phyloP scores from a whole-genome alignment of 2,888 invertebrate genomes.

The Geotrupes spiniger region DNA sequence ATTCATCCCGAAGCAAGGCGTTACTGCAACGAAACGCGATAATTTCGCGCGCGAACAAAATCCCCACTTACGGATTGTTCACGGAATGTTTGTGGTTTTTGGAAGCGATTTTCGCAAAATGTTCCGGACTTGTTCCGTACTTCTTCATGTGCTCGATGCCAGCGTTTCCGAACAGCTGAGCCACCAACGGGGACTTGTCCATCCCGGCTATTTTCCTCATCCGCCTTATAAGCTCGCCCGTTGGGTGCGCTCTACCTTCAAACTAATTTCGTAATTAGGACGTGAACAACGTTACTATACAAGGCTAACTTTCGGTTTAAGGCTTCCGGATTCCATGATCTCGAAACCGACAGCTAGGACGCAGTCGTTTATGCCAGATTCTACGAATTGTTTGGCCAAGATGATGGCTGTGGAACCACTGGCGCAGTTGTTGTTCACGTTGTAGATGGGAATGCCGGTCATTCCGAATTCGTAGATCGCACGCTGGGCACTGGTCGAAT shows the following conservation, averaged over 20 bases:
- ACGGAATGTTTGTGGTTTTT: conserved; percentile 97
- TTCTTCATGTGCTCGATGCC: conserved; percentile 94
- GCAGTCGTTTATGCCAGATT: conserved; percentile 84
- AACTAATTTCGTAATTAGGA: conserved; percentile 52
- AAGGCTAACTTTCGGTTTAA: too few species aligned
- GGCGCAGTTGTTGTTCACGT: conserved; percentile 98
- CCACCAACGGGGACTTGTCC: conserved; percentile 79
- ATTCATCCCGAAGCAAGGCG: conserved; percentile 91
- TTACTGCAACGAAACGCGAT: conserved; percentile 54
- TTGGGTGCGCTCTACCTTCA: conserved; percentile 80
- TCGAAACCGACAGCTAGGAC: conserved; percentile 95
- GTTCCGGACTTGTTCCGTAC: conserved; percentile 88
- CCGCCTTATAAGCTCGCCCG: conserved; percentile 81
- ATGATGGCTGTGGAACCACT: conserved; percentile 92
- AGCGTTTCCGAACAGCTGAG: conserved; percentile 96
- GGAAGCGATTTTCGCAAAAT: conserved; percentile 95
- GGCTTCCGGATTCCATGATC: conserved; percentile 93
- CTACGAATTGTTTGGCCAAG: conserved; percentile 87
- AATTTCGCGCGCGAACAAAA: neutral
- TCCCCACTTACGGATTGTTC: conserved; percentile 79
- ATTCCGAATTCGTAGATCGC: conserved; percentile 92
- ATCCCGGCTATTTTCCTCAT: conserved; percentile 83
- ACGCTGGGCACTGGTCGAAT: conserved; percentile 93
- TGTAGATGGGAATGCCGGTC: conserved; percentile 95
- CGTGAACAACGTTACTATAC: too few species aligned